These are phyloP conservation scores for Argyrosomus japonicus DNA, from an alignment of 2,113 vertebrate genomes.

Conservation along the genomic window DNA sequence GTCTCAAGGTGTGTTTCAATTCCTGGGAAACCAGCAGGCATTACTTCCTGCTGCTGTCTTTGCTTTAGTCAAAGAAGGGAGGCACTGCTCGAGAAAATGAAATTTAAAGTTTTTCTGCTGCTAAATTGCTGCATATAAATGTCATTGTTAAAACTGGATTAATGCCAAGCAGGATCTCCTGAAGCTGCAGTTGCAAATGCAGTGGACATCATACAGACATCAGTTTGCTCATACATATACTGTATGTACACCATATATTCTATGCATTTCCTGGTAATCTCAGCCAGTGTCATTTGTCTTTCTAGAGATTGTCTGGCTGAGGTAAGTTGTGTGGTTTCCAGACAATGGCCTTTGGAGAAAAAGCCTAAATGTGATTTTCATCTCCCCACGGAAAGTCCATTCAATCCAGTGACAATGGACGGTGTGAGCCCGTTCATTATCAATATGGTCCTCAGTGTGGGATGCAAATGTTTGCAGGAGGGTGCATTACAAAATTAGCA, in stretches of 20 bases:
- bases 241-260: background rate
- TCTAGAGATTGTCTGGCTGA: conserved; percentile 18
- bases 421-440: conserved; percentile 25
- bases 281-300: conserved; percentile 15
- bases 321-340: conserved; percentile 11
- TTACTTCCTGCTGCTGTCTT: background rate
- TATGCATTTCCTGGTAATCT: background rate
- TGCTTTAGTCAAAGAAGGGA: background rate
- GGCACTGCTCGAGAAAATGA: background rate
- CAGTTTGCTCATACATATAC: background rate
- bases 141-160: background rate
- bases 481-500: conserved; percentile 58
- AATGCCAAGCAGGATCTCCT: background rate
- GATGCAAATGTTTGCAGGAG: conserved; percentile 15
- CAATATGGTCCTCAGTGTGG: conserved; percentile 6
- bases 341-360: conserved; percentile 9
- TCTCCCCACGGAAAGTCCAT: conserved; percentile 18
- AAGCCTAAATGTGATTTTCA: background rate
- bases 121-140: background rate
- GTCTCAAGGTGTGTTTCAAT: too few species aligned
- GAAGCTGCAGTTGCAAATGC: too few species aligned
- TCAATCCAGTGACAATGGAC: conserved; percentile 33
- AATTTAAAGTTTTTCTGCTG: background rate
- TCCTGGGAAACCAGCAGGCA: too few species aligned
- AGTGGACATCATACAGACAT: too few species aligned